Conservation (phyloP, 1,140 invertebrate species). For the Drosophila mauritiana region DNA sequence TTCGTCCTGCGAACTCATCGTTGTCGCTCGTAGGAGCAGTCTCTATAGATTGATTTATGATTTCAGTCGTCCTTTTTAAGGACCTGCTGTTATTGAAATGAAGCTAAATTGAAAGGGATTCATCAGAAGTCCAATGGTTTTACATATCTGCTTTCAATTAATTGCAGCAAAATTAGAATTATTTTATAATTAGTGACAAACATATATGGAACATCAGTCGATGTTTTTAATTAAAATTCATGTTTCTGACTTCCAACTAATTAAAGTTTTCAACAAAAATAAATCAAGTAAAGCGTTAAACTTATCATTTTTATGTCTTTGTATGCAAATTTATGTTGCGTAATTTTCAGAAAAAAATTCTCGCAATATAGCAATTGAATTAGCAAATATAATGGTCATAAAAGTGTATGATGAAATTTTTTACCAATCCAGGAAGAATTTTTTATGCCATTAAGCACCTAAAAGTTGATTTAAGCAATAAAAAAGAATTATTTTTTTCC, state of each 20-base stretch:
- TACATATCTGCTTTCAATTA: too few species aligned
- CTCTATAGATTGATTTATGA: constrained; percentile 28
- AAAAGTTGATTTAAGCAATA: constrained; percentile 7
- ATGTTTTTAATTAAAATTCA: too few species aligned
- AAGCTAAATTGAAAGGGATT: not conserved
- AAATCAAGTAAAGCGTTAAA: not conserved
- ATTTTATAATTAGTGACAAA: not conserved
- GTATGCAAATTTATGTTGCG: not conserved
- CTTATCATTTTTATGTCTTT: not conserved
- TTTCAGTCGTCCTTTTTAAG: constrained; percentile 1
- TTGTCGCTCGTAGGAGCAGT: constrained; percentile 10
- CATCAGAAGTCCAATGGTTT: too few species aligned
- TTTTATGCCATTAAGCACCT: not conserved
- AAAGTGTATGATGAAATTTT: not conserved
- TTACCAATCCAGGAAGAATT: not conserved
- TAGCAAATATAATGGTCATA: not conserved
- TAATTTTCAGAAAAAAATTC: not conserved
- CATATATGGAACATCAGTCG: too few species aligned
- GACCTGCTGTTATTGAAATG: not conserved
- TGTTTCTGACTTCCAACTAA: not conserved
- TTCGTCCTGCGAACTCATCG: constrained; percentile 32
- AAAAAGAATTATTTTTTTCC: constrained; percentile 20
- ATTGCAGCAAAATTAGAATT: too few species aligned
- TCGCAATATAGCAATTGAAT: not conserved
- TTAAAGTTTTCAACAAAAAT: not conserved